phyloP scores from a whole-genome alignment of 2,113 vertebrate species.

The Ciconia stormi region DNA sequence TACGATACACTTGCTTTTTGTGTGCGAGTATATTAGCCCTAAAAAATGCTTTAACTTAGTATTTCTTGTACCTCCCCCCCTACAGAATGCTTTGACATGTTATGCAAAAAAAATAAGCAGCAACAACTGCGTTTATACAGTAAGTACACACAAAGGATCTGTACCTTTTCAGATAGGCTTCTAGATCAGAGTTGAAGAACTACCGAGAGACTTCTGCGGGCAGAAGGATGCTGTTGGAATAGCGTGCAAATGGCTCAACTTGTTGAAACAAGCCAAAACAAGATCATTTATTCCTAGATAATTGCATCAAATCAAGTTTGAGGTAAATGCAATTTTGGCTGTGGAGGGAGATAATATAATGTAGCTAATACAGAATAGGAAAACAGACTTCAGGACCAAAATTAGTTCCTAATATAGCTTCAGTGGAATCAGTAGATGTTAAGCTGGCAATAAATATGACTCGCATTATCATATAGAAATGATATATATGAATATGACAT shows the following conservation, averaged over 20 bases:
- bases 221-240: neutral
- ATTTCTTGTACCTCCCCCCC: neutral
- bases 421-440: neutral
- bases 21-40: neutral
- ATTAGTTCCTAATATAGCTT: neutral
- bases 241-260: neutral
- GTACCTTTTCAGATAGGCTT: neutral
- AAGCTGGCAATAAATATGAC: neutral
- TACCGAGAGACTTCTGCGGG: neutral
- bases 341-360: neutral
- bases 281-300: neutral
- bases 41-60: neutral
- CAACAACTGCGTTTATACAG: neutral
- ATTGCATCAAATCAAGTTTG: neutral
- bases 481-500: neutral
- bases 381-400: neutral
- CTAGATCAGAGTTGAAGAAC: neutral
- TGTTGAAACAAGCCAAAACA: neutral
- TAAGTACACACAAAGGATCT: neutral
- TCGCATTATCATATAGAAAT: neutral
- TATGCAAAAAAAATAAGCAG: neutral
- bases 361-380: neutral
- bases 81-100: neutral
- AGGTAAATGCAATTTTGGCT: neutral
- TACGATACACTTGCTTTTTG: rapidly evolving